Percentiles rank a stretch among this genome's conserved stretches.
These are phyloP conservation scores for Orycteropus afer DNA, from an alignment of 2,113 vertebrate genomes.

Conservation along the genomic window DNA sequence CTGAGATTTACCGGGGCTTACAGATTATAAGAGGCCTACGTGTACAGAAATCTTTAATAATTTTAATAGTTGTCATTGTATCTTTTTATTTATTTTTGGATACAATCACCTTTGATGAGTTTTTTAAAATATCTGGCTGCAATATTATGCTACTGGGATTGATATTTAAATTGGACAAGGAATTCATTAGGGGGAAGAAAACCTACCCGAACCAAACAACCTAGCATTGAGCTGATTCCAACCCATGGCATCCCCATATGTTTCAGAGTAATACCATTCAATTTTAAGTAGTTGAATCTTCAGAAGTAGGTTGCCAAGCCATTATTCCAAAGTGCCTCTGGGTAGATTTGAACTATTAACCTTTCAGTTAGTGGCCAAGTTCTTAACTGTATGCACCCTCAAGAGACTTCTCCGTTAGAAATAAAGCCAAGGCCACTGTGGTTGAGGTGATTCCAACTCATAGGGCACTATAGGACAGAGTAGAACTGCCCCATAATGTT, in stretches of 20 bases:
- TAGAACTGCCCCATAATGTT: too few relatives aligned
- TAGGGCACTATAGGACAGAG: too few relatives aligned
- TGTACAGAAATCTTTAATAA: background rate
- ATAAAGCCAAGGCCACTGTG: too few relatives aligned
- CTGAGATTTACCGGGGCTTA: background rate
- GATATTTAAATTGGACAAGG: background rate
- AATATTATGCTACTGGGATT: background rate
- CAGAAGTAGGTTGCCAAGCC: background rate
- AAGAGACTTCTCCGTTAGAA: background rate
- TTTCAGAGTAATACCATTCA: background rate
- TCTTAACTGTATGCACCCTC: background rate
- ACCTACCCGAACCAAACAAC: background rate
- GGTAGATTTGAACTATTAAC: background rate
- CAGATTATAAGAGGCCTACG: background rate
- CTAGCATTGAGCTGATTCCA: background rate
- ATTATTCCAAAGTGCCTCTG: background rate
- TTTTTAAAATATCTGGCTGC: background rate
- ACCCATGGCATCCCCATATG: background rate
- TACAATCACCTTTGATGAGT: background rate
- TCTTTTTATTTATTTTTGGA: slow-evolving; percentile 2
- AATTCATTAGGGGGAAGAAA: background rate
- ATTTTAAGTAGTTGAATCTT: background rate
- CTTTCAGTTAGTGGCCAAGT: background rate
- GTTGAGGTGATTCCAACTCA: too few relatives aligned
- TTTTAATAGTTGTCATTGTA: slow-evolving; percentile 16